These are phyloP conservation scores for Pantherophis alleghaniensis DNA, from an alignment of 2,797 vertebrate species.

Conservation along the genomic window DNA sequence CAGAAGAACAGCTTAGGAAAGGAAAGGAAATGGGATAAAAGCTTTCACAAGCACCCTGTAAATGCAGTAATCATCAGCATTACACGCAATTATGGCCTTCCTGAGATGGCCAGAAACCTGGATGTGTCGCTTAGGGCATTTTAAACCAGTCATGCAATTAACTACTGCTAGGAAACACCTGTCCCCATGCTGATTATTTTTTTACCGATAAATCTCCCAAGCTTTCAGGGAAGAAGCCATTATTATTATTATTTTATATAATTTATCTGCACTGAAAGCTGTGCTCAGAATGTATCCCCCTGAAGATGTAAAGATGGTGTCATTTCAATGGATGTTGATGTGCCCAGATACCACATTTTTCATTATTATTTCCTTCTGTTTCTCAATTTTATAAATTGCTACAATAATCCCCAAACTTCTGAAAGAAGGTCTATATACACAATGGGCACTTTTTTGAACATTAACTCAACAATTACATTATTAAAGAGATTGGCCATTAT, in stretches of 20 bases:
- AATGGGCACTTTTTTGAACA: neutral
- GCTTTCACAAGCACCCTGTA: conserved; percentile 1
- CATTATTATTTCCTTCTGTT: neutral
- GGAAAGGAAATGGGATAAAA: neutral
- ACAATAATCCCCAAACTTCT: neutral
- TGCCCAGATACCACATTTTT: neutral
- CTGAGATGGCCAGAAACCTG: neutral
- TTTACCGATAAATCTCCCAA: neutral
- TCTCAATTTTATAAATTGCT: neutral
- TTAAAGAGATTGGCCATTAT: neutral
- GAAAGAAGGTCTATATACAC: neutral
- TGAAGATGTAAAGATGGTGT: neutral
- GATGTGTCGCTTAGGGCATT: neutral
- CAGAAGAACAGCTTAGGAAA: neutral
- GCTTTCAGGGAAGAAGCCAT: neutral
- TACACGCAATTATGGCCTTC: conserved; percentile 5
- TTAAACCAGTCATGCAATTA: conserved; percentile 24
- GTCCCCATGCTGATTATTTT: neutral
- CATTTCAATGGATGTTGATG: neutral
- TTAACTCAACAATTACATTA: neutral
- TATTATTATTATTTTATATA: too few species aligned
- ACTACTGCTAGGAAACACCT: conserved; percentile 17
- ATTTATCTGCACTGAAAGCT: neutral
- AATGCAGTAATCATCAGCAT: conserved; percentile 12
- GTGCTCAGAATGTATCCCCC: neutral